These are phyloP conservation scores for Pelobates cultripes DNA, from an alignment of 2,797 vertebrate genomes.

Conservation along the genomic window DNA sequence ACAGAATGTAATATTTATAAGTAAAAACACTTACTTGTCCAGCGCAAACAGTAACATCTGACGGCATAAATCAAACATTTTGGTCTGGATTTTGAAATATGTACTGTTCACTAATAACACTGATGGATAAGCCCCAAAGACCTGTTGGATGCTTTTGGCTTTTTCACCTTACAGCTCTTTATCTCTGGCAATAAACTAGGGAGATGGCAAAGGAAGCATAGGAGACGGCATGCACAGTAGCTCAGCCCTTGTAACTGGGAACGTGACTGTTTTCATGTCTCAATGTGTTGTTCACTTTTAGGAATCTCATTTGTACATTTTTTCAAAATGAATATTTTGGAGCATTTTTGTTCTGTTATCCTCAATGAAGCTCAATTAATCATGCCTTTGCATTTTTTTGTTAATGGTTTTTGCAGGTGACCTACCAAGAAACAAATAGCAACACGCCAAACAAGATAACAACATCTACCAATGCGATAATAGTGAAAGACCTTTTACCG, in stretches of 20 bases:
- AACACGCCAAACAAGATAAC: conserved; percentile 62
- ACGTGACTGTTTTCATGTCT: conserved; percentile 11
- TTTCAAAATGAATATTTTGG: too few species aligned
- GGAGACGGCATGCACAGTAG: conserved; percentile 39
- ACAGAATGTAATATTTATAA: conserved; percentile 18
- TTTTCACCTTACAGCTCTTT: conserved; percentile 36
- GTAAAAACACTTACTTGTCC: not conserved
- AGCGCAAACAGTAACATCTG: not conserved
- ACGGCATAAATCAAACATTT: conserved; percentile 27
- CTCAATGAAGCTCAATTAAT: too few species aligned
- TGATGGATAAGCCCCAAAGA: conserved; percentile 39
- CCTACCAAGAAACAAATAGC: conserved; percentile 62
- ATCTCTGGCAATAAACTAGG: conserved; percentile 35
- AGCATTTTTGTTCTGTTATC: too few species aligned
- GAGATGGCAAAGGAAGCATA: conserved; percentile 3
- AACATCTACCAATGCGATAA: conserved; percentile 65
- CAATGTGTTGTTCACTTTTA: not conserved
- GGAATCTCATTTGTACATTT: too few species aligned
- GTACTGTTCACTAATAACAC: conserved; percentile 26
- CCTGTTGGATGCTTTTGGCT: conserved; percentile 36
- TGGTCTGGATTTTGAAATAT: conserved; percentile 51
- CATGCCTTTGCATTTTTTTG: not conserved
- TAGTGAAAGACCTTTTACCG: conserved; percentile 77
- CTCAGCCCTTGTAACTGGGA: conserved; percentile 22
- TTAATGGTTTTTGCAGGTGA: conserved; percentile 37